A percentile compares a stretch with the other conserved stretches of the same genome.
Conservation (phyloP, 1,140 invertebrate genomes). For the Ptiloglossa arizonensis region DNA sequence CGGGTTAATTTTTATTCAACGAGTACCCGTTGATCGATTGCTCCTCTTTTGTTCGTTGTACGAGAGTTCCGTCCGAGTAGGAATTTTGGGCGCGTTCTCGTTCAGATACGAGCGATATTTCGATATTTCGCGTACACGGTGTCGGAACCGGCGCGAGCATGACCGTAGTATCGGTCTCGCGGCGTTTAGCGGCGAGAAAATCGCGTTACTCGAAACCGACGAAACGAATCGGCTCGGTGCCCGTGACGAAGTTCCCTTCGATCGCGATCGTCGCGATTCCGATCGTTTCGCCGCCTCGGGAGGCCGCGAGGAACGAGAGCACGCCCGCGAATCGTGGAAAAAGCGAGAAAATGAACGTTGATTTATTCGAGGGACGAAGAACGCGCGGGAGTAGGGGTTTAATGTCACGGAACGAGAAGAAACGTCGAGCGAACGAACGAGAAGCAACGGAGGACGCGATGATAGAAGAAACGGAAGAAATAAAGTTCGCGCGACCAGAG, state of each 20-base stretch:
- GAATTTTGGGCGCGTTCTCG: too few species aligned
- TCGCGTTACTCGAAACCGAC: conserved; percentile 48
- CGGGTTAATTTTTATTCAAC: too few species aligned
- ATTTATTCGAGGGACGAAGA: conserved; percentile 33
- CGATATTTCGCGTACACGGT: too few species aligned
- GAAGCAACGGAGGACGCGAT: conserved; percentile 5
- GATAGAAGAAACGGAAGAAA: conserved; percentile 39
- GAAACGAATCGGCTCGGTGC: conserved; percentile 54
- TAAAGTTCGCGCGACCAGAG: conserved; percentile 26
- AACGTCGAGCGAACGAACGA: neutral
- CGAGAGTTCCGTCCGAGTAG: too few species aligned
- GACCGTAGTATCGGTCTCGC: conserved; percentile 20
- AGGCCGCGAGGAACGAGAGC: neutral
- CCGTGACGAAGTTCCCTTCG: conserved; percentile 33
- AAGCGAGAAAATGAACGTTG: conserved; percentile 23
- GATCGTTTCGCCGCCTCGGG: conserved; percentile 27
- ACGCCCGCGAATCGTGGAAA: neutral
- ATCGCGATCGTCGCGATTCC: conserved; percentile 27
- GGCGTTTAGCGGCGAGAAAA: conserved; percentile 38
- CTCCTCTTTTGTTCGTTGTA: too few species aligned
- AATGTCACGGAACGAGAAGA: neutral
- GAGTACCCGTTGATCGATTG: too few species aligned
- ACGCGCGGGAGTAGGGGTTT: conserved; percentile 3
- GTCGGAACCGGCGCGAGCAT: conserved; percentile 35
- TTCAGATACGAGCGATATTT: too few species aligned